Conservation (phyloP, 2,888 invertebrate genomes). For the Strigamia maritima region DNA sequence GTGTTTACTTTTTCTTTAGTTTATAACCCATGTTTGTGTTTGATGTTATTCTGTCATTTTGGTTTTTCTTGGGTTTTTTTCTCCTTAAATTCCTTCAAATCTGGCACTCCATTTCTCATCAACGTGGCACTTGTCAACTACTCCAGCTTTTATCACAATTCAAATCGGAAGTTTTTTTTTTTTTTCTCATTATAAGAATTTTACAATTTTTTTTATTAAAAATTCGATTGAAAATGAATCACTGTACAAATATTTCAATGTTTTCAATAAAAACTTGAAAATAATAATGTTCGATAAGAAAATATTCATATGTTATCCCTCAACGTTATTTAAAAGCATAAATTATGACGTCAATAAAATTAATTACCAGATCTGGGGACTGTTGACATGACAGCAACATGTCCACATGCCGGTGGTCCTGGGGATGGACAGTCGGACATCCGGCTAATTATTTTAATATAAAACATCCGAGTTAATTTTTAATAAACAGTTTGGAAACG, state of each 20-base stretch:
- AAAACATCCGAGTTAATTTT: too few relatives aligned
- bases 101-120: background rate
- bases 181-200: background rate
- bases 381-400: background rate
- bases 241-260: background rate
- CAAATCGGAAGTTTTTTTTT: background rate
- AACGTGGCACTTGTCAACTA: conserved; percentile 19
- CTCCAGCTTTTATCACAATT: background rate
- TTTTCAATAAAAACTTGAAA: background rate
- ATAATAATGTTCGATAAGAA: background rate
- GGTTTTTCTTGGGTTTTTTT: background rate
- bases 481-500: too few relatives aligned
- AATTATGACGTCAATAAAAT: background rate
- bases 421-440: too few relatives aligned
- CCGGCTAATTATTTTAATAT: too few relatives aligned
- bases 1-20: background rate
- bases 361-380: background rate
- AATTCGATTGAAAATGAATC: background rate
- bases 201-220: background rate
- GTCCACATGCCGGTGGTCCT: too few relatives aligned
- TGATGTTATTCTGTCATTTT: background rate
- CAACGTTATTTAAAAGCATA: background rate
- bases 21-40: background rate
- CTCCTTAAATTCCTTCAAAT: background rate
- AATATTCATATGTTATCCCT: background rate